These are phyloP conservation scores for Threskiornis aethiopicus DNA, from an alignment of 2,797 vertebrate genomes.

Conservation along the genomic window DNA sequence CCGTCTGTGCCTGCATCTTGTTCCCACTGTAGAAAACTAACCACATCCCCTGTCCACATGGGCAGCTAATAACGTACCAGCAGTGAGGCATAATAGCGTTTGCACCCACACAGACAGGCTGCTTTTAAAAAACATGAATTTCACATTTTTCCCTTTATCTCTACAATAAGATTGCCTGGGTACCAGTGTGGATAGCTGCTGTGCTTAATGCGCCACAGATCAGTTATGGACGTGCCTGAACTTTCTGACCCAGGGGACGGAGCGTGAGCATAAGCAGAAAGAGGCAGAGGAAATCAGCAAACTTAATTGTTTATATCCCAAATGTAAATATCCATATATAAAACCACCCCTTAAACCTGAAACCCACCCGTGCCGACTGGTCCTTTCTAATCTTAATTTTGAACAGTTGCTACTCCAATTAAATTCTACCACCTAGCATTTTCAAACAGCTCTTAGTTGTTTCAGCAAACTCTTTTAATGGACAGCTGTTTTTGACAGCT, in stretches of 20 bases:
- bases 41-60: neutral
- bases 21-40: neutral
- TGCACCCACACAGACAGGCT: neutral
- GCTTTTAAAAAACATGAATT: neutral
- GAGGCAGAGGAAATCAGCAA: neutral
- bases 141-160: neutral
- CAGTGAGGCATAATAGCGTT: neutral
- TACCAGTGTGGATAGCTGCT: neutral
- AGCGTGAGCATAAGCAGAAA: neutral
- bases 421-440: slow-evolving; percentile 81
- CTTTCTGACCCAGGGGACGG: neutral
- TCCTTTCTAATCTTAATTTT: slow-evolving; percentile 80
- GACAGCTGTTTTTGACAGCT: slow-evolving; percentile 99
- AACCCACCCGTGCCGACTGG: slow-evolving; percentile 45
- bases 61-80: neutral
- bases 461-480: slow-evolving; percentile 83
- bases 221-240: neutral
- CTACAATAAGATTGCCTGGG: neutral
- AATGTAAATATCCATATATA: slow-evolving; percentile 44
- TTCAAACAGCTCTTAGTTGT: slow-evolving; percentile 78
- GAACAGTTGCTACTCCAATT: slow-evolving; percentile 82
- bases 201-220: neutral
- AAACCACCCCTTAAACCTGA: slow-evolving; percentile 20
- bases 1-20: neutral
- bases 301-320: slow-evolving; percentile 46